Evolutionary conservation across 2,888 invertebrate species (phyloP), one percentile per base, ranked within the genome.

Genomic region (Ormyrus thymus): DNA sequence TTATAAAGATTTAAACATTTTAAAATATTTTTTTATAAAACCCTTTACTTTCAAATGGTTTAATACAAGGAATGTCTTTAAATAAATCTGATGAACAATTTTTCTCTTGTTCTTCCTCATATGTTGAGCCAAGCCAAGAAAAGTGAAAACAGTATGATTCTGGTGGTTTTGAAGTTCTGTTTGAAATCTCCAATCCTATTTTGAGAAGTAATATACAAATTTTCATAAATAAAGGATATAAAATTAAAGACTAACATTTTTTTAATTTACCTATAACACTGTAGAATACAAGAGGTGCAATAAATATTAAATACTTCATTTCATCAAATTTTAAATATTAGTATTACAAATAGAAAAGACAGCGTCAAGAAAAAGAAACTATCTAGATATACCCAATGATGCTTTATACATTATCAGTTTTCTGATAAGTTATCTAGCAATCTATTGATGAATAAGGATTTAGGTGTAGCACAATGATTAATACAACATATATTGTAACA

Each of bases 101-200:
- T 6, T 58, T 13, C n/a, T 11, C 62, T 15, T 13, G 65, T 9
- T 73, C 69, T 61, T 73, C 76, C 61, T 83, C 82, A 45, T 74
- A 68, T 7, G 58, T 62, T 15, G 81, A 71, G 11, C 85, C 84
- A 66, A 85, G 58, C 89, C 89, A 89, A 45, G 86, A 87, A 46
- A 85, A 88, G n/a, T 82, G 66, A 69, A 86, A 88, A 68, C 89
- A 89, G 29, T 83, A 80, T 50, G 83, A 15, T 50, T 68, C 55
- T 7, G n/a, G 6, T 58, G 6, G 43, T 1, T 62, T n/a, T 15
- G 7, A 29, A 62, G 53, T 56, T n/a, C 11, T 53, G 9, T 68
- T 53, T 48, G 9, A 46, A 50, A 9, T 2, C 6, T 66, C 53
- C n/a, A 46, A 15, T 7, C 66, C 77, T 77, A 29, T 10, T 61